Percentiles rank a stretch among this genome's conserved stretches.
Conservation (phyloP, 2,797 vertebrate species). For the Melopsittacus undulatus region DNA sequence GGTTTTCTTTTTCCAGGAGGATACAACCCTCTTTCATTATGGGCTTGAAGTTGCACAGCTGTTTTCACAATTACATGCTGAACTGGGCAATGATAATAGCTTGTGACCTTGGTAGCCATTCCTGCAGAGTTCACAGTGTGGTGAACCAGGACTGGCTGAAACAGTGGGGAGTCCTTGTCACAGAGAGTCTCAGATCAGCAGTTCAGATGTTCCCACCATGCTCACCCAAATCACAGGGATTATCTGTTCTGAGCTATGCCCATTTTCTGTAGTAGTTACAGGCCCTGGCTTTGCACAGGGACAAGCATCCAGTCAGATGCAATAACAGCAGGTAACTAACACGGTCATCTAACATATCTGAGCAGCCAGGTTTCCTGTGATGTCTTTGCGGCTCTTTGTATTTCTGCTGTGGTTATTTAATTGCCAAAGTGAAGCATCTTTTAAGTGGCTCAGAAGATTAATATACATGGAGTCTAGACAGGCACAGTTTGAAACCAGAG, state of each 20-base stretch:
- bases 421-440: not conserved
- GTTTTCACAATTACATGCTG: not conserved
- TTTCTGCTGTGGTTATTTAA: slow-evolving; percentile 22
- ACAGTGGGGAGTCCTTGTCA: not conserved
- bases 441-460: not conserved
- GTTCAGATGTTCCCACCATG: not conserved
- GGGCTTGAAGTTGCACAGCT: not conserved
- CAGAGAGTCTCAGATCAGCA: not conserved
- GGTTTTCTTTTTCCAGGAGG: not conserved
- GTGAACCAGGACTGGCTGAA: not conserved
- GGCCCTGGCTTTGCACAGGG: not conserved
- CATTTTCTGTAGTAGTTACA: not conserved
- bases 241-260: not conserved
- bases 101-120: not conserved
- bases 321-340: not conserved
- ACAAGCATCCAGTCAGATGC: not conserved
- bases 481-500: not conserved
- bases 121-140: not conserved
- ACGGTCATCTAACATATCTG: not conserved
- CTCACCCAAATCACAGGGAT: not conserved
- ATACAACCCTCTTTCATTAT: not conserved
- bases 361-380: not conserved
- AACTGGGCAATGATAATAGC: not conserved
- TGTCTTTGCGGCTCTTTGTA: not conserved
- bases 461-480: not conserved